Base-by-base conservation (phyloP, 2,797 vertebrate genomes). In the Botia kubotai region DNA sequence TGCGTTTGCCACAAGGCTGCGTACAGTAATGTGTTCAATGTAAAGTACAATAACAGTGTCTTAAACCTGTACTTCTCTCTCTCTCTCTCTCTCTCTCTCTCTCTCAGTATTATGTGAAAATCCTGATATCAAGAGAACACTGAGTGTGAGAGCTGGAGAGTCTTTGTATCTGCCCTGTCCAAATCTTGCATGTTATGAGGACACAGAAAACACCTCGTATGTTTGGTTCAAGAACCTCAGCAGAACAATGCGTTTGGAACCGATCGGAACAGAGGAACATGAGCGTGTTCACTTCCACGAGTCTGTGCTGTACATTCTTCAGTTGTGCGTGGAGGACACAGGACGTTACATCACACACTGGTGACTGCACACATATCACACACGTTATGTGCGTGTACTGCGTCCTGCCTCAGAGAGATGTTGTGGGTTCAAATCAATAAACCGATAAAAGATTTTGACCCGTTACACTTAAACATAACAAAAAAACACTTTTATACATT, bases 121-220 rank as follows among this genome's bases (percentile, higher is more conserved):
- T 6, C 0, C 0, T 1, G 1, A 19, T 0, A 0, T 0, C 0
- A 3, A 0, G 0, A 0, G 0, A 0, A 1, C 0, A 3, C 0
- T 55, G 23, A 0, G 0, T 8, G 78, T 65, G 17, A 81, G 53
- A 65, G 50, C 82, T 43, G 79, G 76, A 43, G 84, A 86, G 62
- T 80, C 21, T 0, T 8, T 83, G 50, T 26, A 39, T 33, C 39
- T 63, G 0, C 53, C 8, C 4, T 86, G 82, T 39, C 36, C 68
- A 19, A 53, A 58, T 6, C 0, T 0, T 0, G 0, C 6, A 0
- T 83, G 82, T 57, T 14, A 5, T 14, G 0, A 0, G 0, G 12
- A 6, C 11, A 39, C 3, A 0, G 43, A 39, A 2, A 13, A 69
- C 46, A 19, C 2, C 1, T 1, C 23, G 13, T 73, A 76, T 43